Conservation (phyloP, 2,113 vertebrate genomes). For the Hoplias malabaricus region DNA sequence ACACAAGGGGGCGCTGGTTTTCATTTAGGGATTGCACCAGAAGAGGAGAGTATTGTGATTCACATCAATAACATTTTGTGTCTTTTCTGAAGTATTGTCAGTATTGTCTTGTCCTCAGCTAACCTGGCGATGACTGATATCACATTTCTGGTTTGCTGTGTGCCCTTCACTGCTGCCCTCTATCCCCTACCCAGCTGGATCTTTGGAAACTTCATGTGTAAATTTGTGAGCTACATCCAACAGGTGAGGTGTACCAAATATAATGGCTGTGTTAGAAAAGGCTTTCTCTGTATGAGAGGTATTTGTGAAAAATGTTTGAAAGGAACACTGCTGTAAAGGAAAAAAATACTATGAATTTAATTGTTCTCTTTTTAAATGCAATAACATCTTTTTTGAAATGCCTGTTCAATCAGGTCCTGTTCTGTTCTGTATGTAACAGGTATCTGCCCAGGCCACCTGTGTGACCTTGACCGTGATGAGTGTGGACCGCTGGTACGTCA, state of each 20-base stretch:
- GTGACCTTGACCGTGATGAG: conserved; percentile 73
- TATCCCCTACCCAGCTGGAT: conserved; percentile 75
- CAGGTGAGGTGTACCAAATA: conserved; percentile 57
- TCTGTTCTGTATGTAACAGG: conserved; percentile 51
- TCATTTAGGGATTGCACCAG: no score
- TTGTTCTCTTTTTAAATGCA: no score
- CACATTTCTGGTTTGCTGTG: conserved; percentile 72
- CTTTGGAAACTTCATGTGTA: conserved; percentile 74
- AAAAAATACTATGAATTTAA: no score
- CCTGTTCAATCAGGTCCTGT: no score
- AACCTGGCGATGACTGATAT: conserved; percentile 72
- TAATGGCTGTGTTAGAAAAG: background rate
- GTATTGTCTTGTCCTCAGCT: conserved; percentile 54
- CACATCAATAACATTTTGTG: no score
- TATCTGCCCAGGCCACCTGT: conserved; percentile 71
- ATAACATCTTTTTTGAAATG: no score
- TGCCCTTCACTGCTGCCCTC: conserved; percentile 73
- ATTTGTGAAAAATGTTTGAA: background rate
- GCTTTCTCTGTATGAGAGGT: no score
- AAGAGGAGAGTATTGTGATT: no score
- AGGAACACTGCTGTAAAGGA: background rate
- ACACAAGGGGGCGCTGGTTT: no score
- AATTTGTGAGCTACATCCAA: conserved; percentile 70
- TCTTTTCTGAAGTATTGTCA: no score
- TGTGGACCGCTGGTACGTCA: conserved; percentile 71